Evolutionary conservation across 2,888 invertebrate genomes (phyloP), one percentile per base, ranked within the genome.

Genomic region (Andrena chrysosceles): DNA sequence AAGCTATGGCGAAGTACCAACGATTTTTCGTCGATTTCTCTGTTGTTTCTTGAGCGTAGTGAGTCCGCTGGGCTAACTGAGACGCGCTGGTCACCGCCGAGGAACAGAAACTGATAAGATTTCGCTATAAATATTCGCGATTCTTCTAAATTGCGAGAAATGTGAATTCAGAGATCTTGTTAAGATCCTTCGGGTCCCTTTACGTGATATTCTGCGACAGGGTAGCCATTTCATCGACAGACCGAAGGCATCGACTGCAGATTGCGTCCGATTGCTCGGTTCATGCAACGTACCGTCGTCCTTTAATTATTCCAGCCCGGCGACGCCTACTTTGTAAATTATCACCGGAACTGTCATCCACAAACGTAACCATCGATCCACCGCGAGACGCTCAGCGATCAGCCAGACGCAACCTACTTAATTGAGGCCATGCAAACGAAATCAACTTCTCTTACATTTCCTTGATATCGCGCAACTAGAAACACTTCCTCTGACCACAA

Each of bases 241-340:
- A 67, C 42, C 4, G 8, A 80, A 75, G 49, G 29, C 16, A 70
- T 71, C 54, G n/a, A 8, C n/a, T 26, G n/a, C 26, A 54, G 77
- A 54, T 73, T 64, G 73, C 74, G 23, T 67, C 73, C 56, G 69
- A 74, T 80, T 68, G 64, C 71, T 13, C 66, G 48, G 42, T 52
- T 33, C 35, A 16, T 26, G 77, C 64, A 31, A 64, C 33, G 3
- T 20, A 29, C 33, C 64, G 48, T 54, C 52, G 49, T 69, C 76
- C 82, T 75, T 60, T 77, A 85, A 87, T 87, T 85, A 87, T 84
- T 78, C 78, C 60, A 49, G 64, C 1, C 52, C 13, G 48, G 70
- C 52, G n/a, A 83, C 83, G 74, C 84, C 81, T 86, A 78, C 78
- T 86, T 72, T 77, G 64, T 77, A 79, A 86, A 86, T 84, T 84